Evolutionary conservation across 2,797 vertebrate species (phyloP), one percentile per base, ranked within the genome.

Genomic region (Oophaga sylvatica): DNA sequence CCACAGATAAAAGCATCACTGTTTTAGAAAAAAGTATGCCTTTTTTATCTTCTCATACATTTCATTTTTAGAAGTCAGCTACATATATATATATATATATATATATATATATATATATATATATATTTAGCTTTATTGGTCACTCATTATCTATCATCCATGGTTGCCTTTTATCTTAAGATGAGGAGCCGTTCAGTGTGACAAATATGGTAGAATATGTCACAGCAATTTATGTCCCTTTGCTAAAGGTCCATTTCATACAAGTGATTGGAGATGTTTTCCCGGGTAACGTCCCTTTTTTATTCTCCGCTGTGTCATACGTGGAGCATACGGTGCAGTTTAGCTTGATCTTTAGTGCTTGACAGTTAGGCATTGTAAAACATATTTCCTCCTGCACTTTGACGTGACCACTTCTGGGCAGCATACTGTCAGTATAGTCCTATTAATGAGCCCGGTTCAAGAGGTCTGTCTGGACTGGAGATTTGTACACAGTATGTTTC

Each of bases 351-450:
- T 59, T 76, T 84, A 84, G 76, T 60, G 29, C 48, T 45, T 84
- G 83, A 84, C 70, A 84, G 56, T 15, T 19, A 75, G 56, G 67
- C 81, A 73, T 56, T 57, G 81, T 26, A 90, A 88, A 92, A 90
- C 80, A 90, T 82, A 92, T 92, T 91, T 91, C 80, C 87, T 89
- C 91, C 90, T 90, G 89, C 88, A 92, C 31, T 68, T 80, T 91
- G 90, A 83, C 87, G 90, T 79, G 89, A 19, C 57, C 77, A 62
- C 59, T 80, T 19, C 2, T 35, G 31, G 67, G 81, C 70, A 83
- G 76, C 45, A 62, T 82, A 67, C 0, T 87, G 81, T 88, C 89
- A 31, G 29, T 91, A 62, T 60, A 86, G 41, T 90, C 53, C 19
- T 86, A 90, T 0, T 6, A 91, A 90, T 88, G 87, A 53, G 80